These are phyloP conservation scores for Danio choprae DNA, from an alignment of 2,797 vertebrate genomes.

Conservation along the genomic window DNA sequence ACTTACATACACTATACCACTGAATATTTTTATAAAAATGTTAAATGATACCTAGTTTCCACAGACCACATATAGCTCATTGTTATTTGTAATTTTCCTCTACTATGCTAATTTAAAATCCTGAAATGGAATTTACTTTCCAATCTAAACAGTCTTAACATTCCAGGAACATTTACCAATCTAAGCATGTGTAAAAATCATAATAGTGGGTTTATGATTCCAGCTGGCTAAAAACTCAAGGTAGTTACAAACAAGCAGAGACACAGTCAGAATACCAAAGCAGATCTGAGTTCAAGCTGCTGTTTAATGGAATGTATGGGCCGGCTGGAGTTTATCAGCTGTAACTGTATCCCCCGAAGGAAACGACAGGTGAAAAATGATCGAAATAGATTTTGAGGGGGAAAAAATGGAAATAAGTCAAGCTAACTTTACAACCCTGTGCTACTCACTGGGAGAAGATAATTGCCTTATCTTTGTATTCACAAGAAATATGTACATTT, in stretches of 20 bases:
- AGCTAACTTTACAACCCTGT: background rate
- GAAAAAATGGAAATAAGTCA: background rate
- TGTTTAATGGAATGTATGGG: conserved; percentile 55
- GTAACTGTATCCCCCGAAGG: conserved; percentile 26
- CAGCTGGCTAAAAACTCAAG: conserved; percentile 29
- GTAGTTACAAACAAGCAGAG: conserved; percentile 63
- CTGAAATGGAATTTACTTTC: conserved; percentile 17
- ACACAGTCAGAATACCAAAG: conserved; percentile 63
- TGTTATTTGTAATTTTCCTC: background rate
- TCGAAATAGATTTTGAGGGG: background rate
- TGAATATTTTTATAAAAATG: background rate
- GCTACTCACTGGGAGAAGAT: background rate
- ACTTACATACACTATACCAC: background rate
- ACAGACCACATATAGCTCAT: background rate
- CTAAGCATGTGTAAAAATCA: background rate
- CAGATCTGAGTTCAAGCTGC: conserved; percentile 38
- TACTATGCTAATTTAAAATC: background rate
- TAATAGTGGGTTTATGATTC: conserved; percentile 21
- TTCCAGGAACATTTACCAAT: conserved; percentile 20
- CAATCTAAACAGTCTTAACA: conserved; percentile 6
- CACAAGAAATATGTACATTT: background rate
- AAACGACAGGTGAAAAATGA: conserved; percentile 3
- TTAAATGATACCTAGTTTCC: background rate
- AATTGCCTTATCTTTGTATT: conserved; percentile 1
- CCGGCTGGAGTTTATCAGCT: conserved; percentile 22